Evolutionary conservation across 2,113 vertebrate genomes (phyloP).

Genomic region (Urocynchramus pylzowi): DNA sequence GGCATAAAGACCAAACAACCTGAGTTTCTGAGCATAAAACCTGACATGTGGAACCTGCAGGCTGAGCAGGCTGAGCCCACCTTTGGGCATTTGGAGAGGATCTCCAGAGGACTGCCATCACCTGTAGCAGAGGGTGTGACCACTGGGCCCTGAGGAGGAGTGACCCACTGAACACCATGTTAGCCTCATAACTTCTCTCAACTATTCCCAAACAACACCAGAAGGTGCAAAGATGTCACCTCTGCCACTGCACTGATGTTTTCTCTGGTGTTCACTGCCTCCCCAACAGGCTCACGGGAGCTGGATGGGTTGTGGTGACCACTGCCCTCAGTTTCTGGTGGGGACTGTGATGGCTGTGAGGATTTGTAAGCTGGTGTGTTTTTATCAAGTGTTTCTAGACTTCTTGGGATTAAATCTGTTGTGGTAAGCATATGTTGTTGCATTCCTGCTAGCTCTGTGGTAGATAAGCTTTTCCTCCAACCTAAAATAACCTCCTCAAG

Average conservation of each 20-base stretch:
- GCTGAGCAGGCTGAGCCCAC: background rate
- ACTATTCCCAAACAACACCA: background rate
- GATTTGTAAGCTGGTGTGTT: background rate
- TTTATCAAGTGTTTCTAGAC: background rate
- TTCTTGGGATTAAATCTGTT: background rate
- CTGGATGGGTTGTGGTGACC: background rate
- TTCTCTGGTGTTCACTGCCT: background rate
- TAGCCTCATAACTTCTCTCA: background rate
- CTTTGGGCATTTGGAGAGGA: background rate
- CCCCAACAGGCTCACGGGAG: background rate
- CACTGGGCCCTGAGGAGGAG: background rate
- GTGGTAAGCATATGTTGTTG: background rate
- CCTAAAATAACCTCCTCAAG: background rate
- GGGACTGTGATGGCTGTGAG: background rate
- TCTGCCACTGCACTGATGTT: background rate
- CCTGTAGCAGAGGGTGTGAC: background rate
- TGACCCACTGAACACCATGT: background rate
- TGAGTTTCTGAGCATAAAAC: background rate
- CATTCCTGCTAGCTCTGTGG: background rate
- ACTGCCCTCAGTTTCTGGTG: background rate
- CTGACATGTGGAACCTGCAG: background rate
- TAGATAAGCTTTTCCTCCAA: background rate
- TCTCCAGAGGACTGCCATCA: too few species aligned
- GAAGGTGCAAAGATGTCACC: background rate
- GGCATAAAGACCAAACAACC: background rate